phyloP scores from a whole-genome alignment of 2,113 vertebrate genomes.

The Carettochelys insculpta region DNA sequence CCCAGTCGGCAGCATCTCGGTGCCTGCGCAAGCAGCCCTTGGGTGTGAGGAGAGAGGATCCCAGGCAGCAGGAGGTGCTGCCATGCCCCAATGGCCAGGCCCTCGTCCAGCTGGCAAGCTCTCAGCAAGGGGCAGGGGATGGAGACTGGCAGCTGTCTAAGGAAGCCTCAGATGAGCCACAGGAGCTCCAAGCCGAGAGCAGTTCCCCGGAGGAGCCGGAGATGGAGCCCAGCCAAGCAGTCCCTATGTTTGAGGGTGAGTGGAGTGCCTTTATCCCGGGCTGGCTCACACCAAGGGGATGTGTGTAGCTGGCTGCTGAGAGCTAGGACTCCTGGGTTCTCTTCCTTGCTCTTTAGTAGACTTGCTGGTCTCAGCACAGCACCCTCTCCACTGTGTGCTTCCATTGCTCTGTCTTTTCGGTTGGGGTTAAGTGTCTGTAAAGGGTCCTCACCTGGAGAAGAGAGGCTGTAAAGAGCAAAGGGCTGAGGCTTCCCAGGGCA shows the following conservation, averaged over 20 bases:
- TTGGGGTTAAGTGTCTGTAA: rapidly evolving
- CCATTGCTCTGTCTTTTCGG: rapidly evolving
- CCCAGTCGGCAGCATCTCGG: constrained; percentile 75
- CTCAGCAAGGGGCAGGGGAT: not conserved
- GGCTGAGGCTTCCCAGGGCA: not conserved
- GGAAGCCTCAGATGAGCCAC: not conserved
- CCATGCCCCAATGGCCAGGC: rapidly evolving
- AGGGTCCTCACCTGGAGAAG: not conserved
- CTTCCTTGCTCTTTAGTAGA: not conserved
- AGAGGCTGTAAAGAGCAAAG: not conserved
- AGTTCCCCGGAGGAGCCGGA: not conserved
- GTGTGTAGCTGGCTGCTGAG: not conserved
- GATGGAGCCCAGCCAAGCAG: constrained; percentile 23
- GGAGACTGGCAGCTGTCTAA: not conserved
- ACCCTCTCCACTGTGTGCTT: not conserved
- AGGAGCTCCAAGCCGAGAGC: not conserved
- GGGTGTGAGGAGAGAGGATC: constrained; percentile 42
- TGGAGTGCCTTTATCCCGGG: rapidly evolving
- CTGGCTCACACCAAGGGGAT: not conserved
- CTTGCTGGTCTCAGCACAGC: not conserved
- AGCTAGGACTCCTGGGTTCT: not conserved
- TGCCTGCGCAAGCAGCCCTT: constrained; percentile 77
- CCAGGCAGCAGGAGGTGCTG: not conserved
- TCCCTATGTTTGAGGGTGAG: constrained; percentile 87
- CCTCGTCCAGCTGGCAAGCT: rapidly evolving